These are phyloP conservation scores for Protomyctophum bolini DNA, from an alignment of 2,113 vertebrate species.

Conservation along the genomic window DNA sequence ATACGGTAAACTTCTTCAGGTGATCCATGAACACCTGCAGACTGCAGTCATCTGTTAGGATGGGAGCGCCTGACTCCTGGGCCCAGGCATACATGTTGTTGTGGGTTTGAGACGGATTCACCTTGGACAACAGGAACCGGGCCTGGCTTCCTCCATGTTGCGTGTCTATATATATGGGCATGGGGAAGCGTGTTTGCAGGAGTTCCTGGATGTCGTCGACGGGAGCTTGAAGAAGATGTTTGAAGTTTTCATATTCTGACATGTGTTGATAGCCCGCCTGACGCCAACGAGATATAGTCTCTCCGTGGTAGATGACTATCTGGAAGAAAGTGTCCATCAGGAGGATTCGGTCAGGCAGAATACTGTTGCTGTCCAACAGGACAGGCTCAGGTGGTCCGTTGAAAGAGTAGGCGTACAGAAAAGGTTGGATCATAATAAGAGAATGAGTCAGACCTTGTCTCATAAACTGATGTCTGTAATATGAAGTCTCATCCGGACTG, in stretches of 20 bases:
- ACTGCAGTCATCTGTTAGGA: slow-evolving; percentile 97
- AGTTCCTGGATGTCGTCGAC: slow-evolving; percentile 96
- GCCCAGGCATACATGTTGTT: slow-evolving; percentile 99
- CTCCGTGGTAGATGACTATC: slow-evolving; percentile 97
- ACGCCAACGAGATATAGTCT: slow-evolving; percentile 97
- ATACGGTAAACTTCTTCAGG: slow-evolving; percentile 96
- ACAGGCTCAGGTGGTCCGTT: slow-evolving; percentile 97
- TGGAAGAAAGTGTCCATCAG: slow-evolving; percentile 99
- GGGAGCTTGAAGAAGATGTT: slow-evolving; percentile 93
- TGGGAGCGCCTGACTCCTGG: slow-evolving; percentile 96
- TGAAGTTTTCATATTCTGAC: slow-evolving; percentile 95
- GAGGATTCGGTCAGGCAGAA: slow-evolving; percentile 95
- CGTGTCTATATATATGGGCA: slow-evolving; percentile 97
- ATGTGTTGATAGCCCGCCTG: slow-evolving; percentile 96
- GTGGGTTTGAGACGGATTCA: slow-evolving; percentile 98
- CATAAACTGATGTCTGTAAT: slow-evolving; percentile 97
- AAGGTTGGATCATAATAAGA: slow-evolving; percentile 96
- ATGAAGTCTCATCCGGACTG: slow-evolving; percentile 96
- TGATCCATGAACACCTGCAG: slow-evolving; percentile 99
- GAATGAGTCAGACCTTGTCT: slow-evolving; percentile 96
- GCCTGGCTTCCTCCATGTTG: slow-evolving; percentile 98
- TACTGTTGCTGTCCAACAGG: slow-evolving; percentile 96
- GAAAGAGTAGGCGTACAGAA: slow-evolving; percentile 96
- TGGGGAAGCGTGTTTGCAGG: slow-evolving; percentile 93
- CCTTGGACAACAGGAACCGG: slow-evolving; percentile 96